Percentiles rank a stretch among this genome's conserved stretches.
Evolutionary conservation across 37 sponge, comb jelly and placozoan species (phyloP).

Genomic region (Geodia barretti): DNA sequence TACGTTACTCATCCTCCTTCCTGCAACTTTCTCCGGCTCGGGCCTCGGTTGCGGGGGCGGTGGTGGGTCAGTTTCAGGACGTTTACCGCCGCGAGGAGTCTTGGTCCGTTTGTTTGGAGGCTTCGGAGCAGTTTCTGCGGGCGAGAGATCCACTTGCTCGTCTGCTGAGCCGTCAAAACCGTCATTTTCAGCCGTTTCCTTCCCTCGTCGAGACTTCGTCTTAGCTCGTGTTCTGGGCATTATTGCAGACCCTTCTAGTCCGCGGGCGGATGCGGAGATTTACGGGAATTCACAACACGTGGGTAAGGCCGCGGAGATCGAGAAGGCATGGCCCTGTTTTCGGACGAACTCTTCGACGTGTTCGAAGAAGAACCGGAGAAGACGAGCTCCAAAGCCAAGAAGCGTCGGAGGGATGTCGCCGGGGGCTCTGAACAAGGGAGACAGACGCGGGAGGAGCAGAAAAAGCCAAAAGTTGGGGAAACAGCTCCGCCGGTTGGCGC

Average conservation of each 20-base stretch:
- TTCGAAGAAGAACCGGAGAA: conserved; percentile 55
- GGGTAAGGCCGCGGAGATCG: background rate
- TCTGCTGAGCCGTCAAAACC: too few relatives aligned
- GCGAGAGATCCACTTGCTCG: too few relatives aligned
- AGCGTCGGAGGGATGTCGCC: conserved; percentile 14
- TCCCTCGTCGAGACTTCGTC: too few relatives aligned
- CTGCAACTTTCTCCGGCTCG: background rate
- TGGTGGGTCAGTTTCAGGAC: too few relatives aligned
- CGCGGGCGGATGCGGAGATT: background rate
- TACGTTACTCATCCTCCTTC: conserved; percentile 22
- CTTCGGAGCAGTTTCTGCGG: too few relatives aligned
- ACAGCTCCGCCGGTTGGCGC: background rate
- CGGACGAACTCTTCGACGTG: conserved; percentile 68
- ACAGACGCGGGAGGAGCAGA: background rate
- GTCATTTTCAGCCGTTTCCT: too few relatives aligned
- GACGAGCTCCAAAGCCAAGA: conserved; percentile 11
- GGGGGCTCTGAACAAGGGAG: background rate
- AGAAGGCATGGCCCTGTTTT: conserved; percentile 72
- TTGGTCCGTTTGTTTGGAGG: too few relatives aligned
- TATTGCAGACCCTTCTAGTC: background rate
- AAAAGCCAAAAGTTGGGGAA: background rate
- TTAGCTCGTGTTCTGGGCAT: too few relatives aligned
- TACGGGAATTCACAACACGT: conserved; percentile 9
- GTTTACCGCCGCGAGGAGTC: too few relatives aligned
- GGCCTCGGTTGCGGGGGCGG: background rate